Evolutionary conservation across 2,113 vertebrate species (phyloP).

Genomic region (Boulengeromyrus knoepffleri): DNA sequence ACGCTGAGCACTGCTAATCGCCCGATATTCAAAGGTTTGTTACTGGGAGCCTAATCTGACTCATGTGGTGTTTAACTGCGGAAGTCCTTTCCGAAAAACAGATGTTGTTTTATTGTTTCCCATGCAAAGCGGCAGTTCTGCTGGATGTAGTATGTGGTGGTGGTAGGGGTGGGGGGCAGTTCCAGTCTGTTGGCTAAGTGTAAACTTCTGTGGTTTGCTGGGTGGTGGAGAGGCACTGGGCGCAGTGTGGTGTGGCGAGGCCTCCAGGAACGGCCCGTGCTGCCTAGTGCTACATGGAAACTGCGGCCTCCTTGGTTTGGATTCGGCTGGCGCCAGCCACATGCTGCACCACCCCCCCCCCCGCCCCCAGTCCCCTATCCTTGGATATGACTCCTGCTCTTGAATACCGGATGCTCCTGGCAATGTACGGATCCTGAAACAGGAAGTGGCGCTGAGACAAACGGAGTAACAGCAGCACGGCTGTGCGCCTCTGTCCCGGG

Average conservation of each 20-base stretch:
- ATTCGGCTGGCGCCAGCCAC: constrained; percentile 24
- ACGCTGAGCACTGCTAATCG: constrained; percentile 8
- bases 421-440: not conserved
- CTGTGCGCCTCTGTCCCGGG: not conserved
- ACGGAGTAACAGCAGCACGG: not conserved
- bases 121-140: constrained; percentile 31
- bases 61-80: constrained; percentile 54
- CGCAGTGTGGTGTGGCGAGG: not conserved
- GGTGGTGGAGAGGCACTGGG: not conserved
- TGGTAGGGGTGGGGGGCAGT: constrained; percentile 6
- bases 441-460: not conserved
- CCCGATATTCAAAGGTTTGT: constrained; percentile 34
- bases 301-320: constrained; percentile 33
- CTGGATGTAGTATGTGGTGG: constrained; percentile 17
- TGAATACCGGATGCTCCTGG: constrained; percentile 9
- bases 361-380: constrained; percentile 16
- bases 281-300: constrained; percentile 29
- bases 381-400: not conserved
- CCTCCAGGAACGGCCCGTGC: constrained; percentile 22
- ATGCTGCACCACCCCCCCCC: constrained; percentile 20
- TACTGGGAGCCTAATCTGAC: constrained; percentile 52
- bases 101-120: constrained; percentile 51
- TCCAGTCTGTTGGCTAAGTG: constrained; percentile 19
- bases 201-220: constrained; percentile 30
- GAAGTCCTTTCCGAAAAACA: constrained; percentile 46